These are phyloP conservation scores for Thera obeliscata DNA, from an alignment of 2,888 invertebrate genomes.

Conservation along the genomic window DNA sequence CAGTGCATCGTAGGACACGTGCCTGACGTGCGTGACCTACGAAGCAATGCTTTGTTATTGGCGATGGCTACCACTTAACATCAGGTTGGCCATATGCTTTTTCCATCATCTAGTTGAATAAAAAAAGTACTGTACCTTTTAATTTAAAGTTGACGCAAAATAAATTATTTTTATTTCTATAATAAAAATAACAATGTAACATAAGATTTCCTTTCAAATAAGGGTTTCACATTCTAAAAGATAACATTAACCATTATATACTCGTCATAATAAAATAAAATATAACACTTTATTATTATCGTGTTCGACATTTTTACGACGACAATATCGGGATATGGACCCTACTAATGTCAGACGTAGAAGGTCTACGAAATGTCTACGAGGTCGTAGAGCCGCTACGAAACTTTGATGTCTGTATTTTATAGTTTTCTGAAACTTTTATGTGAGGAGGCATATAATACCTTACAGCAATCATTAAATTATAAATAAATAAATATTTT, in stretches of 20 bases:
- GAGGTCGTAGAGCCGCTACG: conserved; percentile 36
- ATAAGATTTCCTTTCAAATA: neutral
- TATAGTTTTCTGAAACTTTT: conserved; percentile 17
- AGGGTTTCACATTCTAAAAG: neutral
- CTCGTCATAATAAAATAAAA: conserved; percentile 33
- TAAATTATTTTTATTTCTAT: too few relatives aligned
- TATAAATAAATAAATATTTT: too few relatives aligned
- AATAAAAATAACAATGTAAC: neutral
- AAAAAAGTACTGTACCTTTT: too few relatives aligned
- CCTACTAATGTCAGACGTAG: conserved; percentile 32
- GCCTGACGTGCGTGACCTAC: too few relatives aligned
- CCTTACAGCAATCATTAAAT: neutral
- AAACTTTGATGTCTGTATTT: conserved; percentile 20
- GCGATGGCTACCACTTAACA: too few relatives aligned
- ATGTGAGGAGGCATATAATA: neutral
- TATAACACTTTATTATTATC: conserved; percentile 44
- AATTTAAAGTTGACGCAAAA: too few relatives aligned
- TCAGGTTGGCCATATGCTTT: too few relatives aligned
- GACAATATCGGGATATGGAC: conserved; percentile 30
- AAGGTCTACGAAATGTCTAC: conserved; percentile 33
- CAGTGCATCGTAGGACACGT: too few relatives aligned
- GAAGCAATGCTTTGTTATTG: too few relatives aligned
- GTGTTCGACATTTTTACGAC: conserved; percentile 44
- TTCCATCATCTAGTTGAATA: too few relatives aligned
- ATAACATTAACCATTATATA: conserved; percentile 2